Conservation (phyloP, 1,140 invertebrate genomes). For the Calliphora vicina region DNA sequence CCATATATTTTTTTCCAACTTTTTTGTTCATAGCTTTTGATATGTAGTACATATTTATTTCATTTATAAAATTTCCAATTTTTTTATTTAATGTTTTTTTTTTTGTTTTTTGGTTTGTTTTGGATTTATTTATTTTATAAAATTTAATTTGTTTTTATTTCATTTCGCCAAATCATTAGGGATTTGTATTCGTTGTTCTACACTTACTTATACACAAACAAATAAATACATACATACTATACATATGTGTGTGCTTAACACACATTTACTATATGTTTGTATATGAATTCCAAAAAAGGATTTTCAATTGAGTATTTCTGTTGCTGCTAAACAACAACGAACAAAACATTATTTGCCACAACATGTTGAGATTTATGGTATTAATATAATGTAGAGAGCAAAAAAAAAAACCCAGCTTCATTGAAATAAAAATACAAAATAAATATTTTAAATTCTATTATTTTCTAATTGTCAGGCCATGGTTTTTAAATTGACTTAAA, state of each 20-base stretch:
- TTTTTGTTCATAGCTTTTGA: not conserved
- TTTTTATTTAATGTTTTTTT: not conserved
- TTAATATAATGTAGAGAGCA: not conserved
- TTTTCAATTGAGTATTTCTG: not conserved
- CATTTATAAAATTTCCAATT: not conserved
- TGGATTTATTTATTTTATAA: constrained; percentile 6
- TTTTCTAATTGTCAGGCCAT: not conserved
- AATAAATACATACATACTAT: no score
- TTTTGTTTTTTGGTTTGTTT: not conserved
- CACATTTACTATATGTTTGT: no score
- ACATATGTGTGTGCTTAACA: not conserved
- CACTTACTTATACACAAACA: no score
- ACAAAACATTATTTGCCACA: not conserved
- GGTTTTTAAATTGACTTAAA: constrained; percentile 3
- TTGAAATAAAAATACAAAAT: constrained; percentile 14
- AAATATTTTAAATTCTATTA: constrained; percentile 20
- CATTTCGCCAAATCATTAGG: not conserved
- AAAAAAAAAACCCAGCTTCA: not conserved
- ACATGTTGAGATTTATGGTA: constrained; percentile 29
- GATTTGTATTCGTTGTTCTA: not conserved
- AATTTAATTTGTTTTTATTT: constrained; percentile 12
- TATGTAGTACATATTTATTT: no score
- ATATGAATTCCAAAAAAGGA: not conserved
- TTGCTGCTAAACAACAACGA: not conserved
- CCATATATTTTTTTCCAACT: not conserved